Base-by-base conservation (phyloP, 2,113 vertebrate genomes). In the Oreochromis tanganicae region DNA sequence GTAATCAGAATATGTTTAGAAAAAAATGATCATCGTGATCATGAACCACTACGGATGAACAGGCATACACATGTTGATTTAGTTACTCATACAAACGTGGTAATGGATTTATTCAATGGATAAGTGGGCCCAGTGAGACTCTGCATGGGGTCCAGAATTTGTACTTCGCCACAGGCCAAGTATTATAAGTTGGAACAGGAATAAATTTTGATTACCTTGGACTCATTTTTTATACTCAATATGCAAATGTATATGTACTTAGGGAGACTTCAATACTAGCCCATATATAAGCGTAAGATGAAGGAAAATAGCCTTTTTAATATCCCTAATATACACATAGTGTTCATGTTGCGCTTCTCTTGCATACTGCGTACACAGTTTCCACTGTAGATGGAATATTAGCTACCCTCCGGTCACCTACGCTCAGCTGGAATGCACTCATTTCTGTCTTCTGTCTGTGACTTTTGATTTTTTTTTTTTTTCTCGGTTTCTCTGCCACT, bases 301-400 rank as follows among this genome's bases (percentile, higher is more conserved):
- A 86, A 87, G 68, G 82, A 56, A 91, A 87, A 80, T 81, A 80
- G 4, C 81, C 19, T 89, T 88, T 90, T 86, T 91, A 92, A 86
- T 91, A 85, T 85, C 82, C 21, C 16, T 79, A 38, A 80, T 84
- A 87, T 88, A 46, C 82, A 80, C 71, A 55, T 85, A 80, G 46
- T 59, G 54, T 81, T 57, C 61, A 89, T 52, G 83, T 89, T 85
- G 80, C 54, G 56, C 88, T 89, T 82, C 9, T 82, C 32, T 78
- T 87, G 27, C 52, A 81, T 41, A 43, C 57, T 54, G 61, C 86
- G 61, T 61, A 21, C 81, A 86, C 59, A 38, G 34, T 68, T 87
- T 83, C 14, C 50, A 56, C 89, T 16, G 14, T 66, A 84, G 36
- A 89, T 93, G 78, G 89, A 91, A 93, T 90, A 88, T 92, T 87